phyloP scores from a whole-genome alignment of 1,140 invertebrate species.

The Neoseiulus cucumeris region DNA sequence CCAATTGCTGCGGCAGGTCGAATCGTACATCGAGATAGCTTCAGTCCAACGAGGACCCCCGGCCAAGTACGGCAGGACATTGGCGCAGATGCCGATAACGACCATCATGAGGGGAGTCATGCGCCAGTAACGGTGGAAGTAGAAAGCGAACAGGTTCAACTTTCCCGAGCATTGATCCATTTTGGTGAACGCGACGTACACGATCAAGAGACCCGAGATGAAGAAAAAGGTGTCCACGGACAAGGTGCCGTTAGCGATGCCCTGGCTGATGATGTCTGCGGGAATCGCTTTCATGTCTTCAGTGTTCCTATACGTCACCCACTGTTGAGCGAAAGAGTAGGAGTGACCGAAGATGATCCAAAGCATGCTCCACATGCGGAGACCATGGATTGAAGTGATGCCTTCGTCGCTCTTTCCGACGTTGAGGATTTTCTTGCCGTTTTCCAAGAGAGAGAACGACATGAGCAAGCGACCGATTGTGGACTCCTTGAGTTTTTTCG shows the following conservation, averaged over 20 bases:
- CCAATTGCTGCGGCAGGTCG: slow-evolving; percentile 23
- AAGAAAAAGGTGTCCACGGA: slow-evolving; percentile 22
- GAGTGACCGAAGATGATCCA: slow-evolving; percentile 22
- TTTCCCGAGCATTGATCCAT: slow-evolving; percentile 14
- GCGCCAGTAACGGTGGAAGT: slow-evolving; percentile 20
- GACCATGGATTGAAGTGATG: slow-evolving; percentile 19
- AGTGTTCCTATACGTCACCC: slow-evolving; percentile 18
- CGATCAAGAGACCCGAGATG: slow-evolving; percentile 20
- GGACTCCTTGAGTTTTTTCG: neutral
- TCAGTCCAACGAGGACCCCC: slow-evolving; percentile 20
- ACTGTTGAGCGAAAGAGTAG: slow-evolving; percentile 19
- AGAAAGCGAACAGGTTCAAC: slow-evolving; percentile 17
- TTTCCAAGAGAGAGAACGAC: neutral
- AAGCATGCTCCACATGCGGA: slow-evolving; percentile 20
- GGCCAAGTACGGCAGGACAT: slow-evolving; percentile 18
- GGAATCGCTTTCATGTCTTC: slow-evolving; percentile 9
- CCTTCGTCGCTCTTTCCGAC: slow-evolving; percentile 1
- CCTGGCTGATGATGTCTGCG: slow-evolving; percentile 17
- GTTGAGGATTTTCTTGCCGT: neutral
- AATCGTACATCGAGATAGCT: slow-evolving; percentile 20
- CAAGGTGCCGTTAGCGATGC: slow-evolving; percentile 23
- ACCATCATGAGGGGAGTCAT: slow-evolving; percentile 22
- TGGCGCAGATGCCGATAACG: slow-evolving; percentile 19
- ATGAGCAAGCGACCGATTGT: neutral
- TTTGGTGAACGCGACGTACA: slow-evolving; percentile 14